Base-by-base conservation (phyloP, 2,113 vertebrate species). In the Dasypus novemcinctus region DNA sequence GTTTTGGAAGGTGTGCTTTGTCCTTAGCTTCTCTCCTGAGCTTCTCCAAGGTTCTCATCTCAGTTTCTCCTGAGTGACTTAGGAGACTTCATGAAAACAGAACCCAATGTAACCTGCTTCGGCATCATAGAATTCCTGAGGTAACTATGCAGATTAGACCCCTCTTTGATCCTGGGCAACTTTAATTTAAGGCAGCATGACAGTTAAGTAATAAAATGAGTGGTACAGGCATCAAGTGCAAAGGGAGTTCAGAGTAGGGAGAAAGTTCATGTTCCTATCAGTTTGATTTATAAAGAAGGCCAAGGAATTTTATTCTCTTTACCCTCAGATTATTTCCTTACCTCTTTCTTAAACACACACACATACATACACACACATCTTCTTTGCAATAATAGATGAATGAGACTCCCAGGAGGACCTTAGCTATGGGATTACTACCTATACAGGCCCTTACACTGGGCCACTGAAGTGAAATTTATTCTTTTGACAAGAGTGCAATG, bases 111-210 rank as follows among this genome's bases (percentile, higher is more conserved):
- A 52, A 96, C 76, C 75, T 72, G 87, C 84, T 46, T 2, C 0
- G 33, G 92, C 54, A 79, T 90, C 91, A 66, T 74, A 61, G 94
- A 96, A 94, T 97, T 87, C 95, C 94, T 96, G 52, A 97, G 94
- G 95, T 92, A 88, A 95, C 96, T 96, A 96, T 96, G 97, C 95
- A 97, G 92, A 97, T 97, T 95, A 97, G 96, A 74, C 92, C 94
- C 95, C 15, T 93, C 87, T 57, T 72, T 92, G 97, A 95, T 96
- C 95, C 96, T 95, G 96, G 96, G 87, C 76, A 21, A 96, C 90
- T 96, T 93, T 84, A 86, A 96, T 93, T 96, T 96, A 95, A 96
- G 95, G 84, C 94, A 91, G 87, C 36, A n/a, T 97, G 95, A 49
- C 93, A 95, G 95, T 96, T 80, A 96, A 95, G 54, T 31, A 68